Evolutionary conservation across 2,888 invertebrate species (phyloP), one percentile per base, ranked within the genome.

Genomic region (Mimumesa dahlbomi): DNA sequence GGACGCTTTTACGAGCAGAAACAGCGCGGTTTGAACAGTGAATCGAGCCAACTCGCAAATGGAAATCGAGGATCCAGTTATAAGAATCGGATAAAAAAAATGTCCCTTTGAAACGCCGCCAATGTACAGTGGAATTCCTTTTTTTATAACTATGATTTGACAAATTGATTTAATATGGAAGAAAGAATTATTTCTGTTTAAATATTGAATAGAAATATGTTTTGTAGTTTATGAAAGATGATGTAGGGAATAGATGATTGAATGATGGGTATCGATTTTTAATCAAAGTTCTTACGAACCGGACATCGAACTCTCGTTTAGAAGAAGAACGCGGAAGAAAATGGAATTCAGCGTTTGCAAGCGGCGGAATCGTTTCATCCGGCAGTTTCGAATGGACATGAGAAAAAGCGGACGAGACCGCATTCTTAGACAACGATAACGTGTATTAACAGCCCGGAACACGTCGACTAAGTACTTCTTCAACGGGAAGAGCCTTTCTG

Each of bases 311-410:
- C 42, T n/a, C 18, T 63, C 50, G 48, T 11, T 52, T 40, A 52
- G 25, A 36, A 7, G n/a, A 29, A 49, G 54, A 59, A 70, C 29
- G 66, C 61, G 61, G 70, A 70, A 70, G 34, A 11, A 31, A 31
- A 54, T 29, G 45, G 52, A 61, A 59, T 70, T 54, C 25, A 11
- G 22, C 18, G 43, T 45, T 56, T 21, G 3, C 11, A 22, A 11
- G 21, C 25, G 31, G 29, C 50, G 38, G 25, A 5, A 25, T 25
- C n/a, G 25, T 49, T 57, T 64, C 42, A n/a, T n/a, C n/a, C n/a
- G n/a, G n/a, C n/a, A n/a, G n/a, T n/a, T n/a, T n/a, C n/a, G n/a
- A n/a, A n/a, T n/a, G 57, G 50, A n/a, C 16, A 45, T 16, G 18
- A 7, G 13, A 52, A 64, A 65, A 61, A 52, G 46, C 59, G 52